A percentile compares a stretch with the other conserved stretches of the same genome.
phyloP scores from a whole-genome alignment of 2,797 vertebrate species.

The Pseudocheirus occidentalis region DNA sequence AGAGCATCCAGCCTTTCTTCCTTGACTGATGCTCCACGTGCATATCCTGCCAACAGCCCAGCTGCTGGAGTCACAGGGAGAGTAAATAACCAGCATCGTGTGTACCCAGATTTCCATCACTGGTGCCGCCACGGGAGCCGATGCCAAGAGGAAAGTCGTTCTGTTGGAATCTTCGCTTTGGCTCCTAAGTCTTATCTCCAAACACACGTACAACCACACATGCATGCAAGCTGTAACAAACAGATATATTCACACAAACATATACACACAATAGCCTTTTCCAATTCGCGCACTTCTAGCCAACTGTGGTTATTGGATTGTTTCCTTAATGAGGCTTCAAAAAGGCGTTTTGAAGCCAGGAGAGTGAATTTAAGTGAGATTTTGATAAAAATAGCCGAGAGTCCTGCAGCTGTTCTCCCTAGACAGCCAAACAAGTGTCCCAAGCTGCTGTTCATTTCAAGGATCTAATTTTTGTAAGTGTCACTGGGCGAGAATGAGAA shows the following conservation, averaged over 20 bases:
- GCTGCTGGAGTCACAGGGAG: slow-evolving; percentile 81
- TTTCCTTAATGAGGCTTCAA: slow-evolving; percentile 53
- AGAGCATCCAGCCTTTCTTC: slow-evolving; percentile 81
- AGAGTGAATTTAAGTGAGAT: slow-evolving; percentile 51
- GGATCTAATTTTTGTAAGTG: slow-evolving; percentile 33
- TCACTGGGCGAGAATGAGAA: not conserved
- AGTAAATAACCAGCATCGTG: slow-evolving; percentile 81
- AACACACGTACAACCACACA: not conserved
- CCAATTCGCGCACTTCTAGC: slow-evolving; percentile 3
- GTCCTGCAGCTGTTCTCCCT: slow-evolving; percentile 41
- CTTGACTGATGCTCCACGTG: slow-evolving; percentile 82
- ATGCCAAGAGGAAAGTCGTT: slow-evolving; percentile 61
- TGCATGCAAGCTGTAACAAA: slow-evolving; percentile 2
- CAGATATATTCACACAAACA: not conserved
- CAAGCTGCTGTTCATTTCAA: slow-evolving; percentile 60
- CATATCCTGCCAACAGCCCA: slow-evolving; percentile 84
- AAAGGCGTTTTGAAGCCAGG: slow-evolving; percentile 59
- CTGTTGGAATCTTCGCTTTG: slow-evolving; percentile 62
- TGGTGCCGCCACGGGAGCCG: slow-evolving; percentile 73
- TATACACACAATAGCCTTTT: not conserved
- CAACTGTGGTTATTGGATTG: not conserved
- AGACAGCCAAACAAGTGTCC: slow-evolving; percentile 8
- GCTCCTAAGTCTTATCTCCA: slow-evolving; percentile 32
- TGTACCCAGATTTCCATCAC: slow-evolving; percentile 78
- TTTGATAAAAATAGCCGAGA: slow-evolving; percentile 44